Evolutionary conservation across 2,113 vertebrate genomes (phyloP).

Genomic region (Prionailurus viverrinus): DNA sequence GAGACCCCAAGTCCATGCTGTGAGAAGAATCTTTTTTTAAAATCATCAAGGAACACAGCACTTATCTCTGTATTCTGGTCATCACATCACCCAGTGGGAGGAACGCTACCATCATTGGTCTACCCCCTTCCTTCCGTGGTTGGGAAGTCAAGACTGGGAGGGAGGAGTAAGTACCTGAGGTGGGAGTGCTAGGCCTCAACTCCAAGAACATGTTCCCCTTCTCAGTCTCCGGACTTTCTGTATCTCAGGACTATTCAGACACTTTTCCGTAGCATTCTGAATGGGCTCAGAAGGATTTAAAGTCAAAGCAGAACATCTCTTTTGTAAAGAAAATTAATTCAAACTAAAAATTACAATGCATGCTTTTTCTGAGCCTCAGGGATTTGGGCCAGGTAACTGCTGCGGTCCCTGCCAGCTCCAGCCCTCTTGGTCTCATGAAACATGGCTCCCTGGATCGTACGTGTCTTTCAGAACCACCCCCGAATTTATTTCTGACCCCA

Average conservation of each 20-base stretch:
- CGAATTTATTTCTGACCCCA: not conserved
- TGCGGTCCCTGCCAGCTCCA: not conserved
- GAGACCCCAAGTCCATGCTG: not conserved
- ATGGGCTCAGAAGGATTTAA: not conserved
- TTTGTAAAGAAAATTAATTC: slow-evolving; percentile 34
- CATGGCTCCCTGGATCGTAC: not conserved
- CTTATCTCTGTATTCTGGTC: not conserved
- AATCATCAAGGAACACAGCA: not conserved
- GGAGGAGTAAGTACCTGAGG: not conserved
- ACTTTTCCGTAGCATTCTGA: not conserved
- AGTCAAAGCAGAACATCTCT: slow-evolving; percentile 18
- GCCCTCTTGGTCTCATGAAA: not conserved
- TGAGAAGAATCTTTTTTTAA: not conserved
- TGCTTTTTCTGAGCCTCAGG: not conserved
- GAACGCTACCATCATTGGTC: not conserved
- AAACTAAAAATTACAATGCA: not conserved
- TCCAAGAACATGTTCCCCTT: not conserved
- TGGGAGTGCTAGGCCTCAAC: not conserved
- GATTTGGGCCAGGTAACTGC: not conserved
- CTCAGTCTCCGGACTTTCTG: not conserved
- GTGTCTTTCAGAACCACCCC: not conserved
- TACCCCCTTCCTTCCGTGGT: not conserved
- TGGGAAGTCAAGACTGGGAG: not conserved
- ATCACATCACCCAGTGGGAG: not conserved
- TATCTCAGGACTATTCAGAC: not conserved